These are phyloP conservation scores for Yponomeuta malinellus DNA, from an alignment of 2,888 invertebrate species.

Conservation along the genomic window DNA sequence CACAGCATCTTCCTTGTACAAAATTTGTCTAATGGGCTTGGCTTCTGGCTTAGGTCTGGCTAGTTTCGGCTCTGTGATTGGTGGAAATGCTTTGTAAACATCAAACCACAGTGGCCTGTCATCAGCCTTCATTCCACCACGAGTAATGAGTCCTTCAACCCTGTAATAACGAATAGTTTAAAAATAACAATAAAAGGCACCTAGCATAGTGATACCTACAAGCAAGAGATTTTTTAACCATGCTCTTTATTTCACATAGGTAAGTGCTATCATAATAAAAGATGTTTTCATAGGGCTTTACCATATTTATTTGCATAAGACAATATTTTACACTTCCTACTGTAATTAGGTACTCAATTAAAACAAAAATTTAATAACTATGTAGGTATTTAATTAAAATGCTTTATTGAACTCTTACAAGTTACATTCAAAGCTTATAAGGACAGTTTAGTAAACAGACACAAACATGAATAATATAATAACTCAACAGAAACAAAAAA, in stretches of 20 bases:
- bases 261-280: neutral
- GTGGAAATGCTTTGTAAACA: constrained; percentile 93
- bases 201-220: neutral
- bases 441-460: neutral
- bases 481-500: neutral
- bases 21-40: constrained; percentile 79
- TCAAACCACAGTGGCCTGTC: constrained; percentile 96
- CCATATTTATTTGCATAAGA: neutral
- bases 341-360: neutral
- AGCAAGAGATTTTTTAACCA: too few relatives aligned
- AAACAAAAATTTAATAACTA: neutral
- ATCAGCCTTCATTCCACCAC: constrained; percentile 85
- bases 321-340: neutral
- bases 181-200: neutral
- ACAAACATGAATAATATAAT: neutral
- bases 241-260: neutral
- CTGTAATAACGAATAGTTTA: constrained; percentile 59
- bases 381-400: neutral
- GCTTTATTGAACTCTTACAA: neutral
- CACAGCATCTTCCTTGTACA: constrained; percentile 88
- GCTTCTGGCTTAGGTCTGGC: constrained; percentile 79
- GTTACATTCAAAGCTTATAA: neutral
- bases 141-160: constrained; percentile 84
- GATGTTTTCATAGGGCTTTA: neutral
- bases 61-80: constrained; percentile 86